phyloP scores from a whole-genome alignment of 2,888 invertebrate genomes.

The Nineta flava region DNA sequence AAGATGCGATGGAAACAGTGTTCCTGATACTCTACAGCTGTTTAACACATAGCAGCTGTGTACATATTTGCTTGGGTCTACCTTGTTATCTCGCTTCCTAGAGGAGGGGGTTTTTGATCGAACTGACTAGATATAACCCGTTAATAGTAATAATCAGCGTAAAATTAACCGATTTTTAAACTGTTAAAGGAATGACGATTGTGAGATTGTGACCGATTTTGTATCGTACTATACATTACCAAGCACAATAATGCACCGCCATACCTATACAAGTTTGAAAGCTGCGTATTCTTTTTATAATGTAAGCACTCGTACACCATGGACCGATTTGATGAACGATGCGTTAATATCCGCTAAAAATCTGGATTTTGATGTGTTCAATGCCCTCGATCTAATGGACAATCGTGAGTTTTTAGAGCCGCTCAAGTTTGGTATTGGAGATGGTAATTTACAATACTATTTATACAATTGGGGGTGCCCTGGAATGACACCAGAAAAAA shows the following conservation, averaged over 20 bases:
- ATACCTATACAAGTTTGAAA: slow-evolving; percentile 79
- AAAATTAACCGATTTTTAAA: no score
- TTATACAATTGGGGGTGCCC: slow-evolving; percentile 99
- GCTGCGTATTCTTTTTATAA: slow-evolving; percentile 99
- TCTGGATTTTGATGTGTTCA: slow-evolving; percentile 95
- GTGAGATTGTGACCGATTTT: slow-evolving; percentile 75
- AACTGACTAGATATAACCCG: no score
- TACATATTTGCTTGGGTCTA: no score
- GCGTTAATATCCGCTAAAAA: slow-evolving; percentile 91
- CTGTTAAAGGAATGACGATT: no score
- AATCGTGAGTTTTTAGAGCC: slow-evolving; percentile 90
- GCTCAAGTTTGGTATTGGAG: slow-evolving; percentile 96
- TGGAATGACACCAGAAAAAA: slow-evolving; percentile 73
- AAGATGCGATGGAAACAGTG: no score
- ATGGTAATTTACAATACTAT: slow-evolving; percentile 99
- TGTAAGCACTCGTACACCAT: slow-evolving; percentile 72
- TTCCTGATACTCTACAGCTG: no score
- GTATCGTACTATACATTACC: slow-evolving; percentile 97
- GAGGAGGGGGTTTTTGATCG: no score
- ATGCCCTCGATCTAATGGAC: slow-evolving; percentile 98
- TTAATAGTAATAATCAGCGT: no score
- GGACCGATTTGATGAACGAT: slow-evolving; percentile 90
- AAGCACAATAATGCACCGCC: slow-evolving; percentile 96
- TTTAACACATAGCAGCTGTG: no score
- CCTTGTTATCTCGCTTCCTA: no score